Evolutionary conservation across 2,797 vertebrate species (phyloP).

Genomic region (Pangasius sanitwongsei): DNA sequence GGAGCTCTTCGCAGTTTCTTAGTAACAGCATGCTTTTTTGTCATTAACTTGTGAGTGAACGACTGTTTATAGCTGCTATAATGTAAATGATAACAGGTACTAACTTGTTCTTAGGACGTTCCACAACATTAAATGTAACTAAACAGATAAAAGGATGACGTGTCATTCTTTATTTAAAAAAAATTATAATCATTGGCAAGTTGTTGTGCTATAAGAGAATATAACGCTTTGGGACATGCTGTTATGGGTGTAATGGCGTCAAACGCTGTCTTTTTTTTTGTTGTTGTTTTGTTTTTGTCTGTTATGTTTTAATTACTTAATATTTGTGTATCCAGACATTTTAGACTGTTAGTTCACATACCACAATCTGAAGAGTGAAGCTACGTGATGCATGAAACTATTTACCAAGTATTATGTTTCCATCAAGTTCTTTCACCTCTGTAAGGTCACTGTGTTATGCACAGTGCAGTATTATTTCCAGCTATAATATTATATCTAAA

Average conservation of each 20-base stretch:
- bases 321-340: background rate
- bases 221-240: background rate
- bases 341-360: background rate
- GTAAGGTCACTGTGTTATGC: background rate
- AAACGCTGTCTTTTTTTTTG: too few relatives aligned
- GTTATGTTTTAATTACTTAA: background rate
- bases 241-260: background rate
- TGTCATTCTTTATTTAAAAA: background rate
- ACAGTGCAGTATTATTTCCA: background rate
- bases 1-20: background rate
- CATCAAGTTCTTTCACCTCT: background rate
- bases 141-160: background rate
- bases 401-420: conserved; percentile 6
- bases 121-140: background rate
- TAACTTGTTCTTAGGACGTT: background rate
- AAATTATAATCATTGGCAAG: background rate
- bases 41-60: background rate
- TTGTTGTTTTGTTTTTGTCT: background rate
- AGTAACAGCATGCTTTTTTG: background rate
- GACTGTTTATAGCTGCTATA: background rate
- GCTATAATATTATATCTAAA: background rate
- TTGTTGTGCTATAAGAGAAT: background rate
- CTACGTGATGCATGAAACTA: background rate
- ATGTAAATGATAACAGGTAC: too few relatives aligned
- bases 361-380: background rate